Conservation (phyloP, 2,888 invertebrate genomes). For the Scotopteryx bipunctaria region DNA sequence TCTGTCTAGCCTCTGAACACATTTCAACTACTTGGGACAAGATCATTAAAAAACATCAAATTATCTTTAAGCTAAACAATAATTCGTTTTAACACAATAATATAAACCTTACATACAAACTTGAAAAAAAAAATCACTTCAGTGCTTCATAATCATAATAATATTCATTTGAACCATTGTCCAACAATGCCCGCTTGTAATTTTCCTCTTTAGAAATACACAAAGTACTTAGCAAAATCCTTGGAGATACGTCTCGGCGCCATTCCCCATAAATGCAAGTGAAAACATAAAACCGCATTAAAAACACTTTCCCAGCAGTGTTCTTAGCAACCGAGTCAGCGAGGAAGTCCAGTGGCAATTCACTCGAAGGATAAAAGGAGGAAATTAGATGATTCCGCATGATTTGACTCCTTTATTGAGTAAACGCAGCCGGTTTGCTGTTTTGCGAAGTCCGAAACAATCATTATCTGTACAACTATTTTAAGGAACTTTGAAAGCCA, state of each 20-base stretch:
- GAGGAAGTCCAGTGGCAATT: conserved; percentile 35
- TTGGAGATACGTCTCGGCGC: conserved; percentile 58
- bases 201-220: conserved; percentile 27
- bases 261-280: conserved; percentile 62
- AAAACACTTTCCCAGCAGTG: conserved; percentile 57
- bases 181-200: conserved; percentile 3
- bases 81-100: too few relatives aligned
- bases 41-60: too few relatives aligned
- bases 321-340: conserved; percentile 42
- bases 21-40: too few relatives aligned
- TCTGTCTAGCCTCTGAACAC: too few relatives aligned
- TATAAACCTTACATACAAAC: too few relatives aligned
- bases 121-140: too few relatives aligned
- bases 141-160: neutral
- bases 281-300: conserved; percentile 75
- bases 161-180: neutral
- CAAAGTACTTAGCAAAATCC: conserved; percentile 50
- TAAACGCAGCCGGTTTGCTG: conserved; percentile 23
- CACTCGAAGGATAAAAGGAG: conserved; percentile 20
- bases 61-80: too few relatives aligned
- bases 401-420: conserved; percentile 24
- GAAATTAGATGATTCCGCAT: conserved; percentile 29
- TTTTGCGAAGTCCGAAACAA: conserved; percentile 1
- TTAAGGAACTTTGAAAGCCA: too few relatives aligned
- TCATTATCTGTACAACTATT: neutral